Evolutionary conservation across 2,797 vertebrate genomes (phyloP).

Genomic region (Chloroceryle inda): DNA sequence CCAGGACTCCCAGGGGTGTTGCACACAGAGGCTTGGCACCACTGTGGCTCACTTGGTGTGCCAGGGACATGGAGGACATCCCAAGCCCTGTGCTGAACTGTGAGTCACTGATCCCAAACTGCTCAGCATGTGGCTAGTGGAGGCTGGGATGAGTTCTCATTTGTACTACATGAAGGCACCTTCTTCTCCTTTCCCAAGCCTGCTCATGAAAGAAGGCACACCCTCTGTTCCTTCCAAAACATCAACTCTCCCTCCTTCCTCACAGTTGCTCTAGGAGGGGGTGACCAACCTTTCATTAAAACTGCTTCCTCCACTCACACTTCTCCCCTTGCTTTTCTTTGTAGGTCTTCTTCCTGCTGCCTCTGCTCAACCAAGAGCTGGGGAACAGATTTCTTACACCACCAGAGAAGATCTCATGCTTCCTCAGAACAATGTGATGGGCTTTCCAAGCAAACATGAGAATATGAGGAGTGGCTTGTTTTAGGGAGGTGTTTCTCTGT

Average conservation of each 20-base stretch:
- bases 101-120: background rate
- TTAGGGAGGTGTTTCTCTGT: background rate
- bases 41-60: background rate
- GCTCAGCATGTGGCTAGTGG: fast-evolving
- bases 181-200: background rate
- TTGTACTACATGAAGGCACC: background rate
- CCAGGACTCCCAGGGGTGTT: background rate
- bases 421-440: background rate
- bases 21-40: background rate
- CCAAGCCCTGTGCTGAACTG: background rate
- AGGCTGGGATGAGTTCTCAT: background rate
- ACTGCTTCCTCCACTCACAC: fast-evolving
- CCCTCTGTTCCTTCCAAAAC: background rate
- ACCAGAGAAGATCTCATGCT: background rate
- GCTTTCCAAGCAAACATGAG: background rate
- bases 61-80: background rate
- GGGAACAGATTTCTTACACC: background rate
- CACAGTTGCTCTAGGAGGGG: background rate
- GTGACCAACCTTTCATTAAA: background rate
- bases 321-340: background rate
- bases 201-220: background rate
- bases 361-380: background rate
- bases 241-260: background rate
- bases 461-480: background rate
- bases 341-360: background rate